These are phyloP conservation scores for Choristoneura rosaceana DNA, from an alignment of 2,888 invertebrate species.

Conservation along the genomic window DNA sequence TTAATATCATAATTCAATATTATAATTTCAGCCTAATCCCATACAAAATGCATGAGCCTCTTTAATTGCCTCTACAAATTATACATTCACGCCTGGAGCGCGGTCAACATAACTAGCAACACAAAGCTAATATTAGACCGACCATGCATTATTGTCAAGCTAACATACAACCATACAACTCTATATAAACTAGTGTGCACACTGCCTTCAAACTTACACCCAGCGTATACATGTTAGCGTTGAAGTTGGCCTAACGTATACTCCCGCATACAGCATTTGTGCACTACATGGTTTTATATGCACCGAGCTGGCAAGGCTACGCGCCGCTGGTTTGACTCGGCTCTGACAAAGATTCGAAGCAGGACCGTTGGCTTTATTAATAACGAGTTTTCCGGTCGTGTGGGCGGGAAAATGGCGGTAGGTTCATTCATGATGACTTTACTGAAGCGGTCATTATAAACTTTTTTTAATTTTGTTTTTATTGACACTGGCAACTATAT, in stretches of 20 bases:
- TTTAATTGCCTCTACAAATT: conserved; percentile 82
- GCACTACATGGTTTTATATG: conserved; percentile 64
- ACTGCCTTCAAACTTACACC: conserved; percentile 45
- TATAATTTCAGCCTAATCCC: conserved; percentile 56
- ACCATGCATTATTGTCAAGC: conserved; percentile 86
- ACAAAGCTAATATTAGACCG: conserved; percentile 84
- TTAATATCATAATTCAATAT: background rate
- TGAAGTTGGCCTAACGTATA: conserved; percentile 40
- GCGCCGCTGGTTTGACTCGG: conserved; percentile 73
- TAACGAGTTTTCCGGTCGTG: conserved; percentile 72
- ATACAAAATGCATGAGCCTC: conserved; percentile 80
- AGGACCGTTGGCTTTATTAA: conserved; percentile 74
- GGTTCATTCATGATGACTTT: conserved; percentile 19
- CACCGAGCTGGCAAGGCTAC: conserved; percentile 76
- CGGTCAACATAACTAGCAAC: conserved; percentile 79
- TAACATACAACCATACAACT: conserved; percentile 55
- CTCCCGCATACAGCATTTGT: conserved; percentile 40
- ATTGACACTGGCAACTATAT: too few relatives aligned
- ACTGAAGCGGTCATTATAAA: background rate
- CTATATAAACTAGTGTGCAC: conserved; percentile 47
- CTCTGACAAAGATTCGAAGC: conserved; percentile 81
- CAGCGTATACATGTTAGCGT: conserved; percentile 13
- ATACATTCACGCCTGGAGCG: conserved; percentile 82
- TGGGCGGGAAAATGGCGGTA: conserved; percentile 46
- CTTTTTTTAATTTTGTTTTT: too few relatives aligned